Base-by-base conservation (phyloP, 2,797 vertebrate species). In the Schizothorax lantsangensis region DNA sequence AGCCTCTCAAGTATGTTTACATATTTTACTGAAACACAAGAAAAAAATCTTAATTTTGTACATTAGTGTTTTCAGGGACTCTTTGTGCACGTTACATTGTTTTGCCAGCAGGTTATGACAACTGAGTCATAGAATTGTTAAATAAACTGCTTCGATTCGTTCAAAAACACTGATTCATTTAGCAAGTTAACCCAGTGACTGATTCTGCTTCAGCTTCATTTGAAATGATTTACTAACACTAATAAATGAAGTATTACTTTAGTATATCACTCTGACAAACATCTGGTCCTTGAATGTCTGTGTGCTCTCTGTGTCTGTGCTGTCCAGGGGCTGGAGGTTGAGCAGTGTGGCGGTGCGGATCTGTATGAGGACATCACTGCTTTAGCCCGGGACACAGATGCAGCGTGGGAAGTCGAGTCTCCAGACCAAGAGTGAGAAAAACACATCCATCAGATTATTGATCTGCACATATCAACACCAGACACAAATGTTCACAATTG, bases 341-440 rank as follows among this genome's bases (percentile, higher is more conserved):
- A 95, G 73, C 89, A 92, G 0, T 94, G 91, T 84, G 93, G 73
- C 1, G 92, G 90, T 30, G 15, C 14, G 15, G 94, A 82, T 8
- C 74, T 95, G 66, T 96, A 96, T 74, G 95, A 96, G 88, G 95
- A 96, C 11, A 92, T 96, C 3, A 52, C 91, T 49, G 30, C 68
- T 74, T 87, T 78, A 9, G 11, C 64, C 40, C 64, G 72, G 59
- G 64, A 43, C 19, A 14, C 68, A 57, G 89, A 91, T 11, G 89
- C 88, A 40, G 2, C 43, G 10, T 91, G 89, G 86, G 84, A 87
- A 36, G 77, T 83, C 2, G 90, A 91, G 75, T 84, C 68, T 12
- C 87, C 90, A 68, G 79, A 86, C 15, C 79, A 91, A 15, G 87
- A 92, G 71, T 92, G 74, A 92, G 26, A 30, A 45, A 59, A 45